phyloP scores from a whole-genome alignment of 1,140 invertebrate species.

The fruit fly (Drosophila melanogaster) region Release_6_plus_ISO1_MT NC_004354.4:1052001-1052500 shows the following conservation, averaged over 20 bases:
- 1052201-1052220: constrained; percentile 67
- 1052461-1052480: constrained; percentile 19
- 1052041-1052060: constrained; percentile 90
- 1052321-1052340: constrained; percentile 88
- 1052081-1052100: constrained; percentile 92
- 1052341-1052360: constrained; percentile 70
- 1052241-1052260: constrained; percentile 87
- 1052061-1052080: constrained; percentile 91
- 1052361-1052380: constrained; percentile 39
- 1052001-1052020: constrained; percentile 85
- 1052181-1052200: constrained; percentile 28
- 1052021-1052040: constrained; percentile 88
- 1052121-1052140: constrained; percentile 86
- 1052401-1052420: not conserved
- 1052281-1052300: constrained; percentile 90
- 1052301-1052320: constrained; percentile 91
- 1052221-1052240: constrained; percentile 83
- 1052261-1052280: constrained; percentile 88
- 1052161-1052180: constrained; percentile 85
- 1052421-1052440: not conserved
- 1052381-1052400: constrained; percentile 2
- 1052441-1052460: not conserved
- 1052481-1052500: not conserved
- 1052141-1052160: constrained; percentile 88
- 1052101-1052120: constrained; percentile 90